Base-by-base conservation (phyloP, 2,888 invertebrate species). In the Sphaerophoria taeniata region DNA sequence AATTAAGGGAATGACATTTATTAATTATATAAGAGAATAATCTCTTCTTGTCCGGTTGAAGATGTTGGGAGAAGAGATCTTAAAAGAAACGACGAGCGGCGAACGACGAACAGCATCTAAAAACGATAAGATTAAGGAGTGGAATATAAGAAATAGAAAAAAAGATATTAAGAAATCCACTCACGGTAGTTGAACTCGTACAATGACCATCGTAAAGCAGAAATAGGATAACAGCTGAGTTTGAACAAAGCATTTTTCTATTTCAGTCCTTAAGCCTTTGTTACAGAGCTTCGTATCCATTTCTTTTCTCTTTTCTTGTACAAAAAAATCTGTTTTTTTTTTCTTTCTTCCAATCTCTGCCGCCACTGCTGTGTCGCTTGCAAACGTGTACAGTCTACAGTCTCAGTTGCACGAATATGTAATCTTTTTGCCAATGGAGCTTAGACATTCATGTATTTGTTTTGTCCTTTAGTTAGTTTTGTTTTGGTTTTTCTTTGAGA, bases 1-100 rank as follows among this genome's bases (percentile, higher is more conserved):
- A 81, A 85, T 85, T 85, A 85, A 85, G 81, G 81, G 81, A 85
- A 81, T 85, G 81, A 85, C 85, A 85, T 85, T 85, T 85, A 85
- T 85, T 85, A 85, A 85, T 85, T 85, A 81, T 85, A 85, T 85
- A 81, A 81, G 76, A 76, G 85, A 76, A 85, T 77, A 85, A 85
- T 81, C 70, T 77, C 72, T 63, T 53, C 79, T 51, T 71, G 65
- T 84, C 60, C 47, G 34, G 74, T 67, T 71, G 65, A 79, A 58
- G 58, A 58, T 56, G 58, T 39, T 34, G n/a, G 14, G 34, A 34
- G 12, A 34, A 58, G n/a, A 34, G 16, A 63, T 61, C 39, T 16
- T 31, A 70, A 16, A 43, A 79, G 14, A 7, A 56, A 34, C 56
- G 6, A 36, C 34, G 5, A 51, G 39, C 0, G 49, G 16, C 11